Evolutionary conservation across 2,888 invertebrate species (phyloP).

Genomic region (Chloromyia formosa): DNA sequence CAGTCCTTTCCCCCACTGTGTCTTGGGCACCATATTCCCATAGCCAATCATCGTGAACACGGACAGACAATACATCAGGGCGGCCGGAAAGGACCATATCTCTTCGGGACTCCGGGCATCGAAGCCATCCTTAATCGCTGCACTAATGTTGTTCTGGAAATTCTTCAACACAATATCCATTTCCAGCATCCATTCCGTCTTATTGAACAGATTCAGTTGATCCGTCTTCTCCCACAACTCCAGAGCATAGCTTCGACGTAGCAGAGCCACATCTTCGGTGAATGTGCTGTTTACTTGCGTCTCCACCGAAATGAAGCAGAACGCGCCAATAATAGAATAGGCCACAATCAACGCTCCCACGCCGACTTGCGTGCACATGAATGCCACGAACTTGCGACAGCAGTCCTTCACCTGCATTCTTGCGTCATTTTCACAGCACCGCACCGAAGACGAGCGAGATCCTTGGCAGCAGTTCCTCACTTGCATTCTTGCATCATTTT

Average conservation of each 20-base stretch:
- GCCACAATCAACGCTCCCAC: slow-evolving; percentile 88
- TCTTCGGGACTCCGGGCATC: slow-evolving; percentile 74
- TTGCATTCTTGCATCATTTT: slow-evolving; percentile 76
- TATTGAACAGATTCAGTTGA: slow-evolving; percentile 75
- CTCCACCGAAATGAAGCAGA: slow-evolving; percentile 82
- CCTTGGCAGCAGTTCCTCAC: slow-evolving; percentile 79
- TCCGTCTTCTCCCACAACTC: slow-evolving; percentile 76
- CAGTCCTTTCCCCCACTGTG: slow-evolving; percentile 82
- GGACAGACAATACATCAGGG: slow-evolving; percentile 87
- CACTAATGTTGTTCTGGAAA: slow-evolving; percentile 76
- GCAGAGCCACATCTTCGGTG: slow-evolving; percentile 65
- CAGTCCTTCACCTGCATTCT: slow-evolving; percentile 85
- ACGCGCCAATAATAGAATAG: slow-evolving; percentile 86
- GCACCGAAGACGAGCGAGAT: slow-evolving; percentile 67
- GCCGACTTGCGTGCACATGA: slow-evolving; percentile 93
- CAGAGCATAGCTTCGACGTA: slow-evolving; percentile 69
- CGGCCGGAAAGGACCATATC: slow-evolving; percentile 87
- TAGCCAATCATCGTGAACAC: slow-evolving; percentile 94
- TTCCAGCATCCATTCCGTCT: slow-evolving; percentile 69
- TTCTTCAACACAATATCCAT: slow-evolving; percentile 70
- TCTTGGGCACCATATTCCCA: slow-evolving; percentile 85
- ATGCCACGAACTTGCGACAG: slow-evolving; percentile 84
- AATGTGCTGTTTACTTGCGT: slow-evolving; percentile 67
- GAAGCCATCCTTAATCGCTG: slow-evolving; percentile 73
- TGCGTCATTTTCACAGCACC: slow-evolving; percentile 73